These are phyloP conservation scores for Phyllotreta cruciferae DNA, from an alignment of 2,888 invertebrate species.

Conservation along the genomic window DNA sequence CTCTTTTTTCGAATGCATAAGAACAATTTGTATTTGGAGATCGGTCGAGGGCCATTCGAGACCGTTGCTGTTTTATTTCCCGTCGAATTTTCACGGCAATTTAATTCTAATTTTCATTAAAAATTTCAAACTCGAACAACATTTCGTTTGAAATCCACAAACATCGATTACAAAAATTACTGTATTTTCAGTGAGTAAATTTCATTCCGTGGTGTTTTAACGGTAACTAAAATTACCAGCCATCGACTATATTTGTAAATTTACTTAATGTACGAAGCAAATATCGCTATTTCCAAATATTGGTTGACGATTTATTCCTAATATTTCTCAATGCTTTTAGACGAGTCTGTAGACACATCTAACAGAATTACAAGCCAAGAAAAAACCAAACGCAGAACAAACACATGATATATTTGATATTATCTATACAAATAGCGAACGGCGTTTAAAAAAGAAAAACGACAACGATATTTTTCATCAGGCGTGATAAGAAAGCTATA, in stretches of 20 bases:
- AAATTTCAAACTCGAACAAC: too few species aligned
- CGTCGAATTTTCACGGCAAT: too few species aligned
- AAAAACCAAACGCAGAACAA: neutral
- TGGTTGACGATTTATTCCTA: neutral
- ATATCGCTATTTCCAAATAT: slow-evolving; percentile 8
- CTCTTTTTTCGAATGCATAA: slow-evolving; percentile 24
- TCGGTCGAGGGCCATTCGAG: slow-evolving; percentile 10
- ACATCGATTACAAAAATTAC: too few species aligned
- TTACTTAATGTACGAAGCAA: slow-evolving; percentile 1
- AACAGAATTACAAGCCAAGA: neutral
- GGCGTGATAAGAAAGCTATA: too few species aligned
- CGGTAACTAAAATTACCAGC: slow-evolving; percentile 5
- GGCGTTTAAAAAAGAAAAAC: too few species aligned
- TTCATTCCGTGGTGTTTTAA: neutral
- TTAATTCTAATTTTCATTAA: too few species aligned
- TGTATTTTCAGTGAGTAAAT: too few species aligned
- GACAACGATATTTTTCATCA: too few species aligned
- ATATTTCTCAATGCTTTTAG: slow-evolving; percentile 1
- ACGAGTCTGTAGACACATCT: neutral
- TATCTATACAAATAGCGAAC: too few species aligned
- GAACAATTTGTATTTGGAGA: slow-evolving; percentile 34
- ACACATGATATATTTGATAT: neutral
- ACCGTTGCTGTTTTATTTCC: slow-evolving; percentile 13
- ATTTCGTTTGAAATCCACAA: too few species aligned
- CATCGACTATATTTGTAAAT: neutral